Conservation (phyloP, 1,140 invertebrate species). For the Dolichoris vasculosae region DNA sequence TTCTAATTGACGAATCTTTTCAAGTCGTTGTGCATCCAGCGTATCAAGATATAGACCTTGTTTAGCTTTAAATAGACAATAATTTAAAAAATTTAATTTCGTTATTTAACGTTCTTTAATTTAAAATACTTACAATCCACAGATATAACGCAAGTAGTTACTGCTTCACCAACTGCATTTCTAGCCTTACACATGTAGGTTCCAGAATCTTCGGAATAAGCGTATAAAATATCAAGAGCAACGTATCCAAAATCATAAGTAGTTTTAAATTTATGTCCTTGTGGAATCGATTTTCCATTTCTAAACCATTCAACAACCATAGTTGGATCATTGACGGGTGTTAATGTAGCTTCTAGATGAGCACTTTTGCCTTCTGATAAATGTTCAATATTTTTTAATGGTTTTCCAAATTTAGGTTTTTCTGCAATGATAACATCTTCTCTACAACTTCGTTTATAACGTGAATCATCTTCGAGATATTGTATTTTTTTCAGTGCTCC, state of each 20-base stretch:
- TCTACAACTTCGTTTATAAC: slow-evolving; percentile 81
- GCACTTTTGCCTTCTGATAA: slow-evolving; percentile 91
- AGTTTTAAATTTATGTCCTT: slow-evolving; percentile 93
- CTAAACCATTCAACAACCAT: slow-evolving; percentile 97
- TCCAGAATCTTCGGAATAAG: slow-evolving; percentile 95
- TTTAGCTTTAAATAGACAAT: slow-evolving; percentile 78
- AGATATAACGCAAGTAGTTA: slow-evolving; percentile 86
- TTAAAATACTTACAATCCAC: slow-evolving; percentile 81
- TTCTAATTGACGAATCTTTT: slow-evolving; percentile 93
- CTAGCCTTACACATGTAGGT: slow-evolving; percentile 96
- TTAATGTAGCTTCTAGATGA: slow-evolving; percentile 95
- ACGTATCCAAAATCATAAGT: slow-evolving; percentile 98
- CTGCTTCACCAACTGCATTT: slow-evolving; percentile 93
- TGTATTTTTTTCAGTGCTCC: slow-evolving; percentile 93
- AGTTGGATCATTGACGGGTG: slow-evolving; percentile 95
- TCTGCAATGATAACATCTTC: slow-evolving; percentile 86
- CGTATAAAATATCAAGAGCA: slow-evolving; percentile 95
- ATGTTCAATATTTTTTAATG: slow-evolving; percentile 88
- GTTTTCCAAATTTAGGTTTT: slow-evolving; percentile 91
- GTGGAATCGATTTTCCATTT: slow-evolving; percentile 91
- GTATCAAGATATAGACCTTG: slow-evolving; percentile 90
- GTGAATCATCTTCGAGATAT: slow-evolving; percentile 90
- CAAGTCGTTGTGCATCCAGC: slow-evolving; percentile 89
- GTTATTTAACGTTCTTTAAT: not conserved
- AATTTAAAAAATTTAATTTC: not conserved